Percentiles rank a stretch among this genome's conserved stretches.
Conservation (phyloP, 2,797 vertebrate genomes). For the Euphonia xanthogaster region DNA sequence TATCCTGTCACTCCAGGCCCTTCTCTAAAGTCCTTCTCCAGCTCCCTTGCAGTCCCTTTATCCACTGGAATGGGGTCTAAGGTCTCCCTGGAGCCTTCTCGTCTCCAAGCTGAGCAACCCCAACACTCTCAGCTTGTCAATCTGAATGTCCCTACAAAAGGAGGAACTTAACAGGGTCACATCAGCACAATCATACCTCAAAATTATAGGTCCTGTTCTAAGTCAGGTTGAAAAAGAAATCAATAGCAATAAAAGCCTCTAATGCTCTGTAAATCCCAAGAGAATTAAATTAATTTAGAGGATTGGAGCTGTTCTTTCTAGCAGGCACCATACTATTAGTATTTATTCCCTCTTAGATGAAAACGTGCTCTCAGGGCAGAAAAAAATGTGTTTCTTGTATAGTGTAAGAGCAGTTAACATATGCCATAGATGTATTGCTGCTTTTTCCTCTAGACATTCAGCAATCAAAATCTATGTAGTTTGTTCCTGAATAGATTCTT, state of each 20-base stretch:
- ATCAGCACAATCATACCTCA: not conserved
- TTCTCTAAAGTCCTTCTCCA: not conserved
- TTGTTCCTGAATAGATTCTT: not conserved
- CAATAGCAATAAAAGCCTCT: conserved; percentile 2
- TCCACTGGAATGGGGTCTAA: not conserved
- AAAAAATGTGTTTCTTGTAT: not conserved
- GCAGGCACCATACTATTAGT: not conserved
- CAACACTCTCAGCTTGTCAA: not conserved
- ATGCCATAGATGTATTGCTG: not conserved
- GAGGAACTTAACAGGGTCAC: not conserved
- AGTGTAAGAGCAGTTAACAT: not conserved
- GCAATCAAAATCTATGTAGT: not conserved
- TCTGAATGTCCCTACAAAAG: not conserved
- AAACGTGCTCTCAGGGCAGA: not conserved
- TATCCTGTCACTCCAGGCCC: too few relatives aligned
- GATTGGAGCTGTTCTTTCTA: not conserved
- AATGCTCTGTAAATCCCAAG: not conserved
- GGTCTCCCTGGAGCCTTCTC: not conserved
- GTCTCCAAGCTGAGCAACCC: not conserved
- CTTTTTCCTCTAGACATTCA: not conserved
- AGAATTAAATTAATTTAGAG: conserved; percentile 4
- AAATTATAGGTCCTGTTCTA: not conserved
- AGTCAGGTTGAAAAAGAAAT: not conserved
- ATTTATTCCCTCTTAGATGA: not conserved
- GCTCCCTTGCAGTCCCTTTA: not conserved